Conservation (phyloP, 2,113 vertebrate species). For the Axis porcinus region DNA sequence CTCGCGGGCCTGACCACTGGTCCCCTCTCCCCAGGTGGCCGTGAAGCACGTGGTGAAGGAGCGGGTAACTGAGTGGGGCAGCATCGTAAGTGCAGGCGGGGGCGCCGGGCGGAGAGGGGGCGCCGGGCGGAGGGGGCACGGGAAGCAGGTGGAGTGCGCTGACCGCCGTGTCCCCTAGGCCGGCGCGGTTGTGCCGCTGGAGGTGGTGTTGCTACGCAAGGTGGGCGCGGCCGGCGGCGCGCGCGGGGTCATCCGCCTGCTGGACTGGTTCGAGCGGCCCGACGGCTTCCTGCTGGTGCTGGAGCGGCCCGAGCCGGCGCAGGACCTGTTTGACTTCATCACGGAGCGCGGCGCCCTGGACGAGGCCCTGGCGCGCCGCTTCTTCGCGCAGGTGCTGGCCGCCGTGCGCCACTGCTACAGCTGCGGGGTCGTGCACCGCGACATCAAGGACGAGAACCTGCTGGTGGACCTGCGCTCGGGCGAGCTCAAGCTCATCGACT, state of each 20-base stretch:
- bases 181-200: conserved; percentile 91
- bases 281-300: conserved; percentile 96
- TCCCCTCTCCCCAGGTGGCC: conserved; percentile 84
- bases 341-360: conserved; percentile 96
- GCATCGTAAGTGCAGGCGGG: conserved; percentile 85
- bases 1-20: not conserved
- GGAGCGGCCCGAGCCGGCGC: conserved; percentile 94
- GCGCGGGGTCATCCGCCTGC: conserved; percentile 93
- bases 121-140: not conserved
- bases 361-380: conserved; percentile 91
- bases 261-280: conserved; percentile 97
- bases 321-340: conserved; percentile 98
- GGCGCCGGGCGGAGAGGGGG: not conserved
- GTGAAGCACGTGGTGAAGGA: conserved; percentile 96
- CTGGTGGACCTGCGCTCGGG: conserved; percentile 94
- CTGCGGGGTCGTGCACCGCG: conserved; percentile 95
- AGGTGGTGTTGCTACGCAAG: conserved; percentile 95
- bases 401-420: conserved; percentile 96
- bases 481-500: conserved; percentile 97
- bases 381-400: conserved; percentile 96
- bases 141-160: not conserved
- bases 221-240: conserved; percentile 89
- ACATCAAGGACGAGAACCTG: conserved; percentile 98
- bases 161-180: conserved; percentile 76
- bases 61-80: conserved; percentile 94